Evolutionary conservation across 1,140 invertebrate genomes (phyloP).

Genomic region (Listronotus oregonensis): DNA sequence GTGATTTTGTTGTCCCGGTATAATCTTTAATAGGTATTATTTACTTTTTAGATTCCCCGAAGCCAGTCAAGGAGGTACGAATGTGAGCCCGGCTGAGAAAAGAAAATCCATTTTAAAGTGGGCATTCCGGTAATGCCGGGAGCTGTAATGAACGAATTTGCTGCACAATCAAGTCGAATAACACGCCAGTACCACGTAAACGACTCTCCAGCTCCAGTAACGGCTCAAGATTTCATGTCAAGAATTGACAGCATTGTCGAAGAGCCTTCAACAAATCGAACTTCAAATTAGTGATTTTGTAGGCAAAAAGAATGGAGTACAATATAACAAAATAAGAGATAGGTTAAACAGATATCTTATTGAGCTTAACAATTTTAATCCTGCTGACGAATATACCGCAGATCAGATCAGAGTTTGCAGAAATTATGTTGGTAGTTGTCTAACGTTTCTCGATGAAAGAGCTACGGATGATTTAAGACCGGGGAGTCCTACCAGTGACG

Average conservation of each 20-base stretch:
- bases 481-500: slow-evolving; percentile 23
- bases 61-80: slow-evolving; percentile 16
- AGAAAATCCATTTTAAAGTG: slow-evolving; percentile 43
- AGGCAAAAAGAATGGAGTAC: slow-evolving; percentile 36
- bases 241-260: slow-evolving; percentile 37
- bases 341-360: slow-evolving; percentile 15
- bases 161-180: slow-evolving; percentile 24
- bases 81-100: slow-evolving; percentile 36
- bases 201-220: neutral
- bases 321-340: slow-evolving; percentile 33
- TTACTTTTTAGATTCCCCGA: slow-evolving; percentile 3
- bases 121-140: slow-evolving; percentile 46
- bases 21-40: too few relatives aligned
- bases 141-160: slow-evolving; percentile 37
- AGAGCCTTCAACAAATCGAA: slow-evolving; percentile 36
- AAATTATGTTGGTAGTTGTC: slow-evolving; percentile 43
- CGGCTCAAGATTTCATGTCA: slow-evolving; percentile 11
- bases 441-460: slow-evolving; percentile 44
- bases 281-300: slow-evolving; percentile 43
- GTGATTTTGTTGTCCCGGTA: too few relatives aligned
- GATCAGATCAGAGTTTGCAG: slow-evolving; percentile 38
- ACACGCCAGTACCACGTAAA: slow-evolving; percentile 1
- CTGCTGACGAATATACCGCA: slow-evolving; percentile 28
- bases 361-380: slow-evolving; percentile 15
- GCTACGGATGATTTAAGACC: slow-evolving; percentile 11